These are phyloP conservation scores for Parnassius smintheus DNA, from an alignment of 2,888 invertebrate species.

Conservation along the genomic window DNA sequence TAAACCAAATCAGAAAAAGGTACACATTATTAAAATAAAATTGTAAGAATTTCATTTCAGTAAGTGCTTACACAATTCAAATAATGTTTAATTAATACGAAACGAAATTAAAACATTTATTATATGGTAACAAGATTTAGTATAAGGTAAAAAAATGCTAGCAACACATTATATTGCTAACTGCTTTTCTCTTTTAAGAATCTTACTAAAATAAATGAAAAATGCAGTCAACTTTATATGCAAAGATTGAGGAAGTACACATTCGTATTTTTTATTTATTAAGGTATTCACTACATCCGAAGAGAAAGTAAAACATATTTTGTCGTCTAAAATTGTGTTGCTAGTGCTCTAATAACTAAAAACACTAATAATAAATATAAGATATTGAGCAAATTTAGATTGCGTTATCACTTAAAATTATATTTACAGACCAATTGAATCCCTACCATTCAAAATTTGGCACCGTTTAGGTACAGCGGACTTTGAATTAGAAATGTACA, in stretches of 20 bases:
- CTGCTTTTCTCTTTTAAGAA: neutral
- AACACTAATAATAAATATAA: slow-evolving; percentile 23
- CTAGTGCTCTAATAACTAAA: slow-evolving; percentile 21
- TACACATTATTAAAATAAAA: too few species aligned
- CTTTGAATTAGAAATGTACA: slow-evolving; percentile 51
- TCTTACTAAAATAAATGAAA: too few species aligned
- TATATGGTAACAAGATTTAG: slow-evolving; percentile 17
- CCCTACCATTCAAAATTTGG: slow-evolving; percentile 47
- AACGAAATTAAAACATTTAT: too few species aligned
- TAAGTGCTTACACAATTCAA: too few species aligned
- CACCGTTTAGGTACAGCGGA: slow-evolving; percentile 75
- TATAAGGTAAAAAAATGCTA: slow-evolving; percentile 1
- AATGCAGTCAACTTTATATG: too few species aligned
- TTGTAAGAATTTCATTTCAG: too few species aligned
- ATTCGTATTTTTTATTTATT: too few species aligned
- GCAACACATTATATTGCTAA: neutral
- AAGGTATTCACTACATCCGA: too few species aligned
- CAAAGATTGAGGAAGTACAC: too few species aligned
- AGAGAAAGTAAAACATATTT: too few species aligned
- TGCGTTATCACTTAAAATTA: slow-evolving; percentile 37
- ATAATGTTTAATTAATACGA: too few species aligned
- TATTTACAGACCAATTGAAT: slow-evolving; percentile 50
- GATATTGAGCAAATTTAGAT: slow-evolving; percentile 62
- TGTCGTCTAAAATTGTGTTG: neutral
- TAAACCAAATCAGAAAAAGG: too few species aligned